These are phyloP conservation scores for Pantherophis alleghaniensis DNA, from an alignment of 2,797 vertebrate genomes.

Conservation along the genomic window DNA sequence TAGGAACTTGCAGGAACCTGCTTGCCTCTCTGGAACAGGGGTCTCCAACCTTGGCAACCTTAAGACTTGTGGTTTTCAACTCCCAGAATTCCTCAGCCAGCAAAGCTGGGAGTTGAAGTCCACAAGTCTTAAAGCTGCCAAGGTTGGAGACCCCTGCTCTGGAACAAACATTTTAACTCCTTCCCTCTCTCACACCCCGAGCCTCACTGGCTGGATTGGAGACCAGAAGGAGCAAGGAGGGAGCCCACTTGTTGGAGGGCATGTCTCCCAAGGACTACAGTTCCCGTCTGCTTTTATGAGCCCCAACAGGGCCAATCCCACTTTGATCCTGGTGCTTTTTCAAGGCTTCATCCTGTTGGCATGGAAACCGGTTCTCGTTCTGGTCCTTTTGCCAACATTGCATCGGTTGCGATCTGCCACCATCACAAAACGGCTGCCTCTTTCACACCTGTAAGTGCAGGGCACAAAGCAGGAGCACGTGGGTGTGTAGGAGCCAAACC, in stretches of 20 bases:
- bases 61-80: too few species aligned
- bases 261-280: neutral
- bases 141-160: too few species aligned
- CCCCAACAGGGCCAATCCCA: neutral
- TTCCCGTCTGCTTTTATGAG: neutral
- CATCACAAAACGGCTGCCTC: neutral
- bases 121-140: too few species aligned
- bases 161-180: fast-evolving
- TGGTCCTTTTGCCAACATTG: neutral
- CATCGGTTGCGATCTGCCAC: neutral
- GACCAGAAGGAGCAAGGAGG: neutral
- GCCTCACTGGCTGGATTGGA: neutral
- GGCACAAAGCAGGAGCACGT: too few species aligned
- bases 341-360: neutral
- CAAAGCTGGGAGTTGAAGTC: too few species aligned
- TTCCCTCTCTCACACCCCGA: neutral
- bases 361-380: neutral
- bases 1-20: neutral
- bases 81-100: too few species aligned
- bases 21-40: neutral
- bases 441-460: neutral
- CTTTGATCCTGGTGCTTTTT: neutral
- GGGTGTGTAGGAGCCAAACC: too few species aligned
- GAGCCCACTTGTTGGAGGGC: too few species aligned
- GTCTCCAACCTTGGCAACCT: too few species aligned